phyloP scores from a whole-genome alignment of 1,140 invertebrate species.

The Drosophila tropicalis region DNA sequence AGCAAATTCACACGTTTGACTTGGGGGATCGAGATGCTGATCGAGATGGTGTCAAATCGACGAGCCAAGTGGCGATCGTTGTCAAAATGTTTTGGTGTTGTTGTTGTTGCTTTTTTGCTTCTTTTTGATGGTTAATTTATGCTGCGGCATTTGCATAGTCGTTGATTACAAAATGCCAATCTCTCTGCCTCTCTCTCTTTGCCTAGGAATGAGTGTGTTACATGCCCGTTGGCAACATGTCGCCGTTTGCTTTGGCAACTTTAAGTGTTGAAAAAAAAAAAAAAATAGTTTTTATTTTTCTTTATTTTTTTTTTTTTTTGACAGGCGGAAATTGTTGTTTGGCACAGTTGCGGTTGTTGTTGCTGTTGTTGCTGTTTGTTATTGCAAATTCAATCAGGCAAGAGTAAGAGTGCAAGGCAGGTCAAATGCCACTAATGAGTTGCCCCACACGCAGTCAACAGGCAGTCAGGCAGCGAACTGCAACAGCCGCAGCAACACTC shows the following conservation, averaged over 20 bases:
- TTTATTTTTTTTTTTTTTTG: conserved; percentile 47
- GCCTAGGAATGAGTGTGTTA: conserved; percentile 2
- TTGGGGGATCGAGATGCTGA: conserved; percentile 25
- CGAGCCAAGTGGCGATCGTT: conserved; percentile 53
- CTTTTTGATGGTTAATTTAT: conserved; percentile 71
- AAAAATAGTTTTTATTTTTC: too few species aligned
- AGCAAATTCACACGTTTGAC: conserved; percentile 28
- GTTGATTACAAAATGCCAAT: conserved; percentile 80
- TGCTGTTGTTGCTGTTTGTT: conserved; percentile 55
- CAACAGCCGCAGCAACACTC: conserved; percentile 53
- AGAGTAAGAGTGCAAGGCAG: conserved; percentile 75
- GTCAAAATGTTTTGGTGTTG: conserved; percentile 38
- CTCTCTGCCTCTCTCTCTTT: conserved; percentile 28
- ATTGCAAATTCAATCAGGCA: conserved; percentile 76
- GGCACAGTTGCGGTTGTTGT: conserved; percentile 24
- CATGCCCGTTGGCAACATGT: conserved; percentile 40
- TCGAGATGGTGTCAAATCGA: conserved; percentile 71
- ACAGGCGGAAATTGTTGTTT: conserved; percentile 67
- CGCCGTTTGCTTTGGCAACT: conserved; percentile 46
- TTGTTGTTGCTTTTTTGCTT: conserved; percentile 9
- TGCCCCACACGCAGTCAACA: conserved; percentile 73
- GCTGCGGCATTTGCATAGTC: conserved; percentile 75
- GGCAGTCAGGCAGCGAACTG: conserved; percentile 36
- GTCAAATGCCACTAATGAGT: conserved; percentile 81
- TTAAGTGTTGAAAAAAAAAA: conserved; percentile 62